Evolutionary conservation across 1,140 invertebrate species (phyloP).

Genomic region (Hesperophylax magnus): DNA sequence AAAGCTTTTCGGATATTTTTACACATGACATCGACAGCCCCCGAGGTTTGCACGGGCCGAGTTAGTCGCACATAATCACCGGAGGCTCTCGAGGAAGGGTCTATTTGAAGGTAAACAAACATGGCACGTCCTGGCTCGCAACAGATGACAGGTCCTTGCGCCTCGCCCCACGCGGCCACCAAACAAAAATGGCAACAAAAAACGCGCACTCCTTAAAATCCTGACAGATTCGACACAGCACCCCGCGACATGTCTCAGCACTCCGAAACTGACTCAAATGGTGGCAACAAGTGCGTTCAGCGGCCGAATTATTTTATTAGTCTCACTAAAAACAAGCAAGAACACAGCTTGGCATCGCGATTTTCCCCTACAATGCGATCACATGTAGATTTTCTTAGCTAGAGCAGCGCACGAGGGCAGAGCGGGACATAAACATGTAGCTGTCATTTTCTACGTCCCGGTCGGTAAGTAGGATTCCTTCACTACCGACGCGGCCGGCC

Average conservation of each 20-base stretch:
- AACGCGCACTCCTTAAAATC: neutral
- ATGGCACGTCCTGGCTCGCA: slow-evolving; percentile 35
- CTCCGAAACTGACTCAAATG: neutral
- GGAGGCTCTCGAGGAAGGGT: neutral
- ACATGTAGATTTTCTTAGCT: slow-evolving; percentile 34
- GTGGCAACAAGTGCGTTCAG: slow-evolving; percentile 37
- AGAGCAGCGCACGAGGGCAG: slow-evolving; percentile 32
- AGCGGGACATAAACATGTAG: slow-evolving; percentile 44
- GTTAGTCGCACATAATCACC: neutral
- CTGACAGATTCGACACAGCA: slow-evolving; percentile 1
- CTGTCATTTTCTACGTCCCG: slow-evolving; percentile 40
- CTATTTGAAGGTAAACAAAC: slow-evolving; percentile 39
- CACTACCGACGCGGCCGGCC: slow-evolving; percentile 27
- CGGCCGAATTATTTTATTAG: neutral
- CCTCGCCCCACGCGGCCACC: slow-evolving; percentile 28
- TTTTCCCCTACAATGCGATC: slow-evolving; percentile 6
- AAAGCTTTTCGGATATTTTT: neutral
- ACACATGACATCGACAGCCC: neutral
- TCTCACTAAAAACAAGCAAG: slow-evolving; percentile 3
- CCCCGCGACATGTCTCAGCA: neutral
- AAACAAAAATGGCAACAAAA: slow-evolving; percentile 37
- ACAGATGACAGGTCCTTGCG: slow-evolving; percentile 38
- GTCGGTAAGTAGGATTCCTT: slow-evolving; percentile 24
- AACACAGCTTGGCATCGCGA: neutral
- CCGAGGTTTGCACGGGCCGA: neutral